Evolutionary conservation across 37 sponge, comb jelly and placozoan genomes (phyloP).

Genomic region (Chondrilla cf. caribensis): DNA sequence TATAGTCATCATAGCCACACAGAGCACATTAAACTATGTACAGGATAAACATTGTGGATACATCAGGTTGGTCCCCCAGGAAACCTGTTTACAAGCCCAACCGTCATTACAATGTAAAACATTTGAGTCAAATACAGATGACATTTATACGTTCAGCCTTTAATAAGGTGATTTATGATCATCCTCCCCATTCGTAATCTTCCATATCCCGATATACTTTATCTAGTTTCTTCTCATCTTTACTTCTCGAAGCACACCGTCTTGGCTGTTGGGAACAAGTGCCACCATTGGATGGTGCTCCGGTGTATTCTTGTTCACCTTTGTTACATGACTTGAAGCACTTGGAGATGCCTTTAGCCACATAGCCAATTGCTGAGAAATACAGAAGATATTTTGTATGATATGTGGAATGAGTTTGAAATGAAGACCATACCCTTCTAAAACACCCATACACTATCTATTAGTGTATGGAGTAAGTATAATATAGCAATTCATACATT

Average conservation of each 20-base stretch:
- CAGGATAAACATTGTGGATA: background rate
- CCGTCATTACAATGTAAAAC: slow-evolving; percentile 8
- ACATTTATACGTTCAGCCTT: too few species aligned
- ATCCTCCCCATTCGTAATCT: slow-evolving; percentile 9
- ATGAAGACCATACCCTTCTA: too few species aligned
- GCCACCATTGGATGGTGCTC: background rate
- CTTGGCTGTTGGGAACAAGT: background rate
- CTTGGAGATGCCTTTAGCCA: slow-evolving; percentile 33
- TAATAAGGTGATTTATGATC: too few species aligned
- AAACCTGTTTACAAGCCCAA: background rate
- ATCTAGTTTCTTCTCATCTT: background rate
- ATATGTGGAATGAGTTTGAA: too few species aligned
- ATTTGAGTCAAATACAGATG: too few species aligned
- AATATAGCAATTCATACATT: too few species aligned
- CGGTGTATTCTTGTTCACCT: background rate
- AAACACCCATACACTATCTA: too few species aligned
- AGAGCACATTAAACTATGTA: too few species aligned
- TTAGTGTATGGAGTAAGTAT: too few species aligned
- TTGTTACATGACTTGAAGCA: slow-evolving; percentile 13
- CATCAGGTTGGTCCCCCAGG: background rate
- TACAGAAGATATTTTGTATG: too few species aligned
- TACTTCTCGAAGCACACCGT: background rate
- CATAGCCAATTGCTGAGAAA: slow-evolving; percentile 37
- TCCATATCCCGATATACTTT: background rate
- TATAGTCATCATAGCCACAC: too few species aligned